These are phyloP conservation scores for Petaurus breviceps DNA, from an alignment of 2,113 vertebrate species.

Conservation along the genomic window DNA sequence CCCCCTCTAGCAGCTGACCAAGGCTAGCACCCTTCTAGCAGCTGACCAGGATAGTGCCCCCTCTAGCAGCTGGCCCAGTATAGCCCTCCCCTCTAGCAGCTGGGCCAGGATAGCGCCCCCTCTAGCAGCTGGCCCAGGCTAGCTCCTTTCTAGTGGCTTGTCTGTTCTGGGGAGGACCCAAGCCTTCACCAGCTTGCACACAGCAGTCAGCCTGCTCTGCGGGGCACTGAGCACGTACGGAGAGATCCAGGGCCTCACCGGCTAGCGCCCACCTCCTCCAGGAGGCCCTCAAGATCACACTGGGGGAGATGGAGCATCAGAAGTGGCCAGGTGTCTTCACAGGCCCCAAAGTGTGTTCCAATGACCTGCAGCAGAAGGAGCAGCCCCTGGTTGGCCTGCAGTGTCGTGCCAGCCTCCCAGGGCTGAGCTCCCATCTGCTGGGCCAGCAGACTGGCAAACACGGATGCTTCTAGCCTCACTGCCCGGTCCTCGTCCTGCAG, in stretches of 20 bases:
- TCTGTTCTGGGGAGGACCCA: background rate
- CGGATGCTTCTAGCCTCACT: conserved; percentile 83
- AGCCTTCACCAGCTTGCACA: background rate
- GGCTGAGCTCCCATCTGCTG: background rate
- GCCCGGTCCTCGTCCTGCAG: conserved; percentile 90
- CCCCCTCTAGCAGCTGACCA: no score
- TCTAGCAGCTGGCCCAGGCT: no score
- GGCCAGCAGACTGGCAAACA: conserved; percentile 81
- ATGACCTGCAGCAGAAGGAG: conserved; percentile 85
- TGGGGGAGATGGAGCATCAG: conserved; percentile 86
- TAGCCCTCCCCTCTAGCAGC: no score
- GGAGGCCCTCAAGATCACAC: conserved; percentile 79
- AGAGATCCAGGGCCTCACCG: conserved; percentile 77
- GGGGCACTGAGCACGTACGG: background rate
- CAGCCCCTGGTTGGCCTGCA: conserved; percentile 87
- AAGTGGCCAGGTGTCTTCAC: conserved; percentile 79
- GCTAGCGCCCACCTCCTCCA: conserved; percentile 79
- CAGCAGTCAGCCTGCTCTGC: background rate
- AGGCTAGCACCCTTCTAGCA: no score
- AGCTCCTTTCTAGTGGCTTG: background rate
- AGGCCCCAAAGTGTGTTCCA: conserved; percentile 81
- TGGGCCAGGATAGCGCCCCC: no score
- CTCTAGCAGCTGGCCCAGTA: no score
- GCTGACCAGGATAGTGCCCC: no score
- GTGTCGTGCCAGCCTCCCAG: conserved; percentile 40